These are phyloP conservation scores for Taxidea taxus DNA, from an alignment of 2,113 vertebrate genomes.

Conservation along the genomic window DNA sequence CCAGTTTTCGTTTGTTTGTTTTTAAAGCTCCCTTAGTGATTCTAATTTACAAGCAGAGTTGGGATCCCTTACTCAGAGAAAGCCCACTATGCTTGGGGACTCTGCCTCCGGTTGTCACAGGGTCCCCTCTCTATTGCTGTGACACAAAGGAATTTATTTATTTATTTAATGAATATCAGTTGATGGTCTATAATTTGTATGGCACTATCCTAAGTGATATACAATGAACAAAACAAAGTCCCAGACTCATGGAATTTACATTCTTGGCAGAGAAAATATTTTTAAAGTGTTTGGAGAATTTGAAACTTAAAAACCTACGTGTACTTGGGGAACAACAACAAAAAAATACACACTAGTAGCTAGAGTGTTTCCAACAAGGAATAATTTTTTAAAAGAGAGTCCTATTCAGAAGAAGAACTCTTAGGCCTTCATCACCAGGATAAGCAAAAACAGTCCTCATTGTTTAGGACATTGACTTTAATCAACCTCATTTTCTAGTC, in stretches of 20 bases:
- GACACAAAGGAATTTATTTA: neutral
- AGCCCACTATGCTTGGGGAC: neutral
- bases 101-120: neutral
- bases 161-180: neutral
- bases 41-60: neutral
- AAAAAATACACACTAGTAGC: neutral
- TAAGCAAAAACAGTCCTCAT: neutral
- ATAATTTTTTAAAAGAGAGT: neutral
- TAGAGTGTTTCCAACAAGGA: neutral
- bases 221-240: neutral
- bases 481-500: neutral
- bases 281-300: neutral
- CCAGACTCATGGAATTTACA: neutral
- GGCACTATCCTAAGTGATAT: neutral
- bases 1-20: neutral
- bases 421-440: neutral
- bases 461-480: neutral
- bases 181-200: neutral
- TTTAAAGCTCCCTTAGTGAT: neutral
- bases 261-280: neutral
- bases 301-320: neutral
- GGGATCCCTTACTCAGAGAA: neutral
- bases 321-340: neutral
- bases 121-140: neutral
- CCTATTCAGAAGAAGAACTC: neutral